These are phyloP conservation scores for Carettochelys insculpta DNA, from an alignment of 2,113 vertebrate species.

Conservation along the genomic window DNA sequence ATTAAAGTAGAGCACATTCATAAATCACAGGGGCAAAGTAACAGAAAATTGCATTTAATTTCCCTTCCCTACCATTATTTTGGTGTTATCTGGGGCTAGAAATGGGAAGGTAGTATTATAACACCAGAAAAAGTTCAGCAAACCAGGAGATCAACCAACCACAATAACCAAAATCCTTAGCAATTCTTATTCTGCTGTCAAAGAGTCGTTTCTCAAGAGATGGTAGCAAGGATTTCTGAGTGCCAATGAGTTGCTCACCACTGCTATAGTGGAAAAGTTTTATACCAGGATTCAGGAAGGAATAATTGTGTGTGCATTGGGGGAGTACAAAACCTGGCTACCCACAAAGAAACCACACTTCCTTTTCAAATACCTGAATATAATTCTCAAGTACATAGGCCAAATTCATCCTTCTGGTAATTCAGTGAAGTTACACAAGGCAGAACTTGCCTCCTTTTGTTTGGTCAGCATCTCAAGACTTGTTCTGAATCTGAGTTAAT, in stretches of 20 bases:
- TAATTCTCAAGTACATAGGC: not conserved
- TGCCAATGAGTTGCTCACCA: not conserved
- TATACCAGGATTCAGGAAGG: not conserved
- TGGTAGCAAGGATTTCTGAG: not conserved
- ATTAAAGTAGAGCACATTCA: not conserved
- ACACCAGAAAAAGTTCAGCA: not conserved
- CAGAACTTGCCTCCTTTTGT: not conserved
- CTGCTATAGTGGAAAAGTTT: not conserved
- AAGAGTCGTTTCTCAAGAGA: not conserved
- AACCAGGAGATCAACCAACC: not conserved
- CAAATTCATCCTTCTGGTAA: not conserved
- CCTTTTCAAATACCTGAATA: not conserved
- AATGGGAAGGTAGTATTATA: not conserved
- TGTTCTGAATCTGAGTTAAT: not conserved
- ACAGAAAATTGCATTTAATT: not conserved
- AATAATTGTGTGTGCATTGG: not conserved
- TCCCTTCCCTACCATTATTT: not conserved
- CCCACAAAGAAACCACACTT: not conserved
- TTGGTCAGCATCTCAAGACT: not conserved
- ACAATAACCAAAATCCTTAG: not conserved
- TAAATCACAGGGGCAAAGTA: not conserved
- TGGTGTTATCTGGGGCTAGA: not conserved
- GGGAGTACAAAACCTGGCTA: not conserved
- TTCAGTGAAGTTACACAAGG: not conserved
- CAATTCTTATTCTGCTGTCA: not conserved